Conservation (phyloP, 2,888 invertebrate genomes). For the Stegophylla sp. region DNA sequence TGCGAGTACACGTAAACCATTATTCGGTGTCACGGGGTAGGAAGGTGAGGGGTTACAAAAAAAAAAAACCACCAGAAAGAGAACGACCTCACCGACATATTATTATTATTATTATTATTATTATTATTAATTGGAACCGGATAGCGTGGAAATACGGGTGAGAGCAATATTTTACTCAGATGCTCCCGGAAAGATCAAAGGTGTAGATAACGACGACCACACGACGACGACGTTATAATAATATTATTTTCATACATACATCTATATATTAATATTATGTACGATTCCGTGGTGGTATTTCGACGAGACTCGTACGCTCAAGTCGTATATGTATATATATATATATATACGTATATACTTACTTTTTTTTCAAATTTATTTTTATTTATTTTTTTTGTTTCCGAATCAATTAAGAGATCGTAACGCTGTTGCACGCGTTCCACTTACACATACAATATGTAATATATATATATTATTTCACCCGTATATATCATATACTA, state of each 20-base stretch:
- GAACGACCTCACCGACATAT: neutral
- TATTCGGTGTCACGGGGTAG: too few relatives aligned
- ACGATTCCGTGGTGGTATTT: too few relatives aligned
- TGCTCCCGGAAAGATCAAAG: constrained; percentile 49
- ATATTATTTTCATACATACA: constrained; percentile 63
- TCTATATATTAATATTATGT: too few relatives aligned
- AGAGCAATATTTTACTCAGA: constrained; percentile 52
- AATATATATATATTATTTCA: neutral
- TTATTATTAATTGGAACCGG: constrained; percentile 57
- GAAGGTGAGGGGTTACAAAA: neutral
- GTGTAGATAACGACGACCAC: constrained; percentile 37
- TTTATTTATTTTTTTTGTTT: neutral
- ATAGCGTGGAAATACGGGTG: constrained; percentile 39
- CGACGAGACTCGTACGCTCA: too few relatives aligned
- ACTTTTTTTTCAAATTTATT: neutral
- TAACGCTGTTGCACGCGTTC: constrained; percentile 21
- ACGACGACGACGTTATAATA: too few relatives aligned
- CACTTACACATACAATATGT: neutral
- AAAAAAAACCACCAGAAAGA: constrained; percentile 11
- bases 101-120: neutral
- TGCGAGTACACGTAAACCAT: too few relatives aligned
- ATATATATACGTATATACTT: too few relatives aligned
- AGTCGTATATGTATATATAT: too few relatives aligned
- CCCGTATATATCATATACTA: neutral
- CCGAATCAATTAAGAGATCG: constrained; percentile 49